These are phyloP conservation scores for Abrostola triplasia DNA, from an alignment of 2,888 invertebrate genomes.

Conservation along the genomic window DNA sequence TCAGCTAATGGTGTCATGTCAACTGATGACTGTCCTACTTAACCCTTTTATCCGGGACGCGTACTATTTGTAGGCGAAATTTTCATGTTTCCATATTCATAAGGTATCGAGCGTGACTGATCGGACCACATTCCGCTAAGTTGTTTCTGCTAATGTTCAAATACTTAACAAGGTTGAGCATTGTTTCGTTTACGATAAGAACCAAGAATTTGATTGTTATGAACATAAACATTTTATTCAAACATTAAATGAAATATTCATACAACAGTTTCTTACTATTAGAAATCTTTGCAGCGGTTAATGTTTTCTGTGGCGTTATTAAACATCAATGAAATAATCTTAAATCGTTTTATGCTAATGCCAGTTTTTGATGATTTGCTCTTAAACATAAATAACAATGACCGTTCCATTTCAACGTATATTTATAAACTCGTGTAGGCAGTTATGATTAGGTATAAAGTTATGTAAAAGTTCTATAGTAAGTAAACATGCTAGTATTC, in stretches of 20 bases:
- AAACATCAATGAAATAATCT: neutral
- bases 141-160: conserved; percentile 30
- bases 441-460: conserved; percentile 13
- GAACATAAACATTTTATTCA: neutral
- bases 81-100: conserved; percentile 50
- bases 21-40: conserved; percentile 36
- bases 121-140: conserved; percentile 40
- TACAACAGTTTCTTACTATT: neutral
- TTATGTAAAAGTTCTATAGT: conserved; percentile 30
- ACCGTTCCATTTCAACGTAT: conserved; percentile 32
- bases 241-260: neutral
- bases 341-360: conserved; percentile 22
- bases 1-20: conserved; percentile 21
- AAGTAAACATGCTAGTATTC: conserved; percentile 41
- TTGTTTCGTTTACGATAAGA: neutral
- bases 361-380: conserved; percentile 20
- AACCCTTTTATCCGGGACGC: conserved; percentile 40
- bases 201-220: neutral
- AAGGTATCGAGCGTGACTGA: conserved; percentile 36
- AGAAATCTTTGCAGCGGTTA: too few species aligned
- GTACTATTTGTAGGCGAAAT: conserved; percentile 30
- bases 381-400: conserved; percentile 39
- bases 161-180: conserved; percentile 15
- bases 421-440: conserved; percentile 32
- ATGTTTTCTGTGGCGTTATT: neutral